Conservation (phyloP, 2,797 vertebrate species). For the Clamator glandarius region DNA sequence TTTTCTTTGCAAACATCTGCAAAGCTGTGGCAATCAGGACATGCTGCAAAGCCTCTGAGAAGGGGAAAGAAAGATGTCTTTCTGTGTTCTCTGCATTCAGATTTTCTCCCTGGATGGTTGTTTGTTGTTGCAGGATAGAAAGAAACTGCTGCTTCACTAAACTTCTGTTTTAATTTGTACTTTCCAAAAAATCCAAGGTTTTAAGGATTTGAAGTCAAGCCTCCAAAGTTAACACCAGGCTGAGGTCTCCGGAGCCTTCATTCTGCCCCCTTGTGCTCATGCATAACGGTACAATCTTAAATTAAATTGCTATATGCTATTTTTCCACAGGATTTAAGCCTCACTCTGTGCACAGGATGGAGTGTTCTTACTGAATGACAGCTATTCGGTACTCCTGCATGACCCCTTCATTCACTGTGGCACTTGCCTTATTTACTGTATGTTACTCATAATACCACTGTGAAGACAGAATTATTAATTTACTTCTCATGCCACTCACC, state of each 20-base stretch:
- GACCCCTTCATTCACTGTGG: neutral
- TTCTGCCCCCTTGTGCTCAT: constrained; percentile 18
- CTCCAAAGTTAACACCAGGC: neutral
- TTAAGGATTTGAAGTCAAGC: neutral
- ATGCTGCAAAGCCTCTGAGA: neutral
- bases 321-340: neutral
- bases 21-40: neutral
- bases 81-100: neutral
- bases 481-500: neutral
- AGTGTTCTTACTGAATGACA: neutral
- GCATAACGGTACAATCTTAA: neutral
- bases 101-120: neutral
- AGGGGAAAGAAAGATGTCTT: neutral
- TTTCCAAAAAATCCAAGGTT: neutral
- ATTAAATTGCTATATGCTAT: neutral
- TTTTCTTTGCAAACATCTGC: neutral
- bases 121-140: neutral
- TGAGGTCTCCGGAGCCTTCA: neutral
- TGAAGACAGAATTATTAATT: neutral
- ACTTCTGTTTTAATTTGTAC: neutral
- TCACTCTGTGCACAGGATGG: neutral
- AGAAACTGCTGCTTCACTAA: neutral
- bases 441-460: neutral
- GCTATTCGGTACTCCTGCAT: neutral
- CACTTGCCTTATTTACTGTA: neutral